A percentile compares a stretch with the other conserved stretches of the same genome.
phyloP scores from a whole-genome alignment of 2,888 invertebrate species.

The Nezara viridula region DNA sequence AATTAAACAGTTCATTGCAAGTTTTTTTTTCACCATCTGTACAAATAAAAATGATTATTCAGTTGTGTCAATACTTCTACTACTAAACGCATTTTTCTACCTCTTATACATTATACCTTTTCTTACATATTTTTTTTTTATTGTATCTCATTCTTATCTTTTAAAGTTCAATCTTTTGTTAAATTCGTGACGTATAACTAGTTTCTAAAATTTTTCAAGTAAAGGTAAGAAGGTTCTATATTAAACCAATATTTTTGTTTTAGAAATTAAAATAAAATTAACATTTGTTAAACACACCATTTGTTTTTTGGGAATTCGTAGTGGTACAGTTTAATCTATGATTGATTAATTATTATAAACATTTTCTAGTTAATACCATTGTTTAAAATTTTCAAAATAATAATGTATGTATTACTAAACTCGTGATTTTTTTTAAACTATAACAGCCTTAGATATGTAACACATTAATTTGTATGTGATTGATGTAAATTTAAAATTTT shows the following conservation, averaged over 20 bases:
- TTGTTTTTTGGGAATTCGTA: too few relatives aligned
- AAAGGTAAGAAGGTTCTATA: background rate
- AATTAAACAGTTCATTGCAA: background rate
- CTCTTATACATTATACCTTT: background rate
- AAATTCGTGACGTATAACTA: background rate
- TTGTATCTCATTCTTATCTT: background rate
- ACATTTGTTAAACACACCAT: too few relatives aligned
- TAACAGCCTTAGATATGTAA: too few relatives aligned
- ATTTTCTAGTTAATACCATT: too few relatives aligned
- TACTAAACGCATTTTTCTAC: background rate
- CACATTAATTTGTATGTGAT: too few relatives aligned
- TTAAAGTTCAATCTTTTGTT: background rate
- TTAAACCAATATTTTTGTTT: background rate
- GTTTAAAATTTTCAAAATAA: too few relatives aligned
- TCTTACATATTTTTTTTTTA: background rate
- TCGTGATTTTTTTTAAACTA: too few relatives aligned
- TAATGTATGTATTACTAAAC: too few relatives aligned
- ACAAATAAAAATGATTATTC: slow-evolving; percentile 11
- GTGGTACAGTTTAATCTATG: too few relatives aligned
- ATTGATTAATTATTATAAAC: too few relatives aligned
- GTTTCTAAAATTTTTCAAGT: background rate
- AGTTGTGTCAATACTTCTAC: slow-evolving; percentile 4
- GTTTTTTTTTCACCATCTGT: background rate
- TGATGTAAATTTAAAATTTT: too few relatives aligned
- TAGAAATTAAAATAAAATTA: background rate